Evolutionary conservation across 2,888 invertebrate species (phyloP), one percentile per base, ranked within the genome.

Genomic region (Harpalus rufipes): DNA sequence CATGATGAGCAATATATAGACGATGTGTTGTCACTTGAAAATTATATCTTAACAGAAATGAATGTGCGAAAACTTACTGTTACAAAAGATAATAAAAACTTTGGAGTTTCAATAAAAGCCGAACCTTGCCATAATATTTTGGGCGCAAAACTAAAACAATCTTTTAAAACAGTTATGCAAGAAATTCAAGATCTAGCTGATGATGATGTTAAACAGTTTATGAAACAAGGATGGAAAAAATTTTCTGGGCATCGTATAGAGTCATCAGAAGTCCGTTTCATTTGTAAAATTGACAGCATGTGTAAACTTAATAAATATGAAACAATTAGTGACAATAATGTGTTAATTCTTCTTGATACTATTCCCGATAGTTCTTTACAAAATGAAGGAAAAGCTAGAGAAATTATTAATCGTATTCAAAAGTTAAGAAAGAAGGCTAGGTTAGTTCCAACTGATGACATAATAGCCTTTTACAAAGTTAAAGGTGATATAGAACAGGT

Each of bases 321-420:
- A 90, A 97, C 97, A 0, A 96, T 98, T 89, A 96, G 97, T 87
- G 97, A 98, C 88, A 96, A 96, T 87, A 96, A 97, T 90, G 95
- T 98, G 1, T 92, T 99, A 74, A 96, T 99, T 78, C 92, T 99
- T 82, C 91, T 99, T 87, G 97, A 99, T 90, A 94, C 97, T 82
- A 96, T 96, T 0, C 97, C 97, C 1, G 98, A 98, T 90, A 96
- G 97, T 89, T 94, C 95, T 32, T 95, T 99, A 95, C 92, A 97
- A 86, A 97, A 98, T 89, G 99, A 99, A 92, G 99, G 99, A 7
- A 93, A 97, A 86, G 97, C 99, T 0, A 94, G 99, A 85, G 99
- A 99, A 92, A 95, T 99, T 25, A 96, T 98, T 85, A 99, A 99
- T 90, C 94, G 99, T 84, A 94, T 99, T 41, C 99, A 99, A 90